Base-by-base conservation (phyloP, 2,113 vertebrate genomes). In the Pygoscelis adeliae region DNA sequence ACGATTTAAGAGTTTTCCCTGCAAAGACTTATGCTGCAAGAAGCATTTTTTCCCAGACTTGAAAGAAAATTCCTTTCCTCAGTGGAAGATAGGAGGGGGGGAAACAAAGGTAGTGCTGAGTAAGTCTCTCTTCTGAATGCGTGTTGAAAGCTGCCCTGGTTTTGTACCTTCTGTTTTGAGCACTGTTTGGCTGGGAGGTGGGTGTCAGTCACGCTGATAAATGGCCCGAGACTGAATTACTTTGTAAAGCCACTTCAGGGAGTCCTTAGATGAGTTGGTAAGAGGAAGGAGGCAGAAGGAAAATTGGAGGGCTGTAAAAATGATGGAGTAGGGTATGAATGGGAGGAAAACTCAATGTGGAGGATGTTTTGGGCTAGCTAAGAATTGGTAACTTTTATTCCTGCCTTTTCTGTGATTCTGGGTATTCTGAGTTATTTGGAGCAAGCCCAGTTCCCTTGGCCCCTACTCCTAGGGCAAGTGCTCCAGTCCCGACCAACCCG, bases 401-500 rank as follows among this genome's bases (percentile, higher is more conserved):
- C 29, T 93, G 59, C 6, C 8, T 77, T 25, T 46, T 58, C 58
- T 90, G 20, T 55, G n/a, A n/a, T 52, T 56, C 52, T 78, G 7
- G 10, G 11, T 83, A 17, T 34, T 65, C 15, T 3, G 34, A 53
- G 30, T 32, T 55, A 21, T 27, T 67, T 62, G 49, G 10, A 67
- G 13, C 10, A 62, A 79, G 47, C 15, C 16, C 11, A 7, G 16
- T 26, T 38, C 22, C 47, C 29, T 13, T 65, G 66, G n/a, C 16
- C 23, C 5, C 8, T 78, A 2, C 0, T 29, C 29, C 5, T 13
- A 20, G 11, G 16, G 9, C 11, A 7, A 10, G 7, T 25, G 16
- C 32, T 72, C 4, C 36, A 20, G 32, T 10, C 47, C 23, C 36
- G 78, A 26, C 32, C 36, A 27, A 38, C 25, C 49, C 0, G 5